These are phyloP conservation scores for Marmota monax DNA, from an alignment of 2,113 vertebrate species.

Conservation along the genomic window DNA sequence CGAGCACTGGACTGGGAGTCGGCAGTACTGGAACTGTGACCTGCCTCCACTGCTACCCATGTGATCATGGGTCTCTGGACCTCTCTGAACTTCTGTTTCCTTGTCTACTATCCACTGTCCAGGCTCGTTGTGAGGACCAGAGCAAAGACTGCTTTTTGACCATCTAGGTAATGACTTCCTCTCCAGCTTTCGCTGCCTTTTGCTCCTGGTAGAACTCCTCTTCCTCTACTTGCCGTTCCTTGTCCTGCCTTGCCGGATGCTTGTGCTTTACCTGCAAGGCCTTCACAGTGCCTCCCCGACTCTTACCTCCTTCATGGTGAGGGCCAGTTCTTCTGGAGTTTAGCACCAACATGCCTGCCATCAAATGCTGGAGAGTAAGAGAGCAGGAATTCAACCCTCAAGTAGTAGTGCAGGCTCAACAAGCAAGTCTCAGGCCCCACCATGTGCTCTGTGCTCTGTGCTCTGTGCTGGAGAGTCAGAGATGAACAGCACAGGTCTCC, in stretches of 20 bases:
- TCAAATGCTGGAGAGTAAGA: neutral
- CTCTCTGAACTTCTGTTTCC: neutral
- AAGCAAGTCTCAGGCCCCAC: neutral
- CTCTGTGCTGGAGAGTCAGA: neutral
- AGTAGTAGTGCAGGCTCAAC: neutral
- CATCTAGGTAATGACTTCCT: neutral
- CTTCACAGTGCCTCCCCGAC: neutral
- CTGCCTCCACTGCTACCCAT: neutral
- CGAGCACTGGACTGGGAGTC: constrained; percentile 3
- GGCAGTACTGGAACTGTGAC: neutral
- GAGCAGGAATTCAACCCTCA: neutral
- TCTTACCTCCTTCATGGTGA: neutral
- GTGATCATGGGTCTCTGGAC: neutral
- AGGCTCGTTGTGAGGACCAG: neutral
- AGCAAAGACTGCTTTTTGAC: neutral
- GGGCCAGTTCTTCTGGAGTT: neutral
- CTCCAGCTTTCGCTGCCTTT: neutral
- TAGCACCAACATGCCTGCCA: neutral
- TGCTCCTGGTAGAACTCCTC: neutral
- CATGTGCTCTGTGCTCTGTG: neutral
- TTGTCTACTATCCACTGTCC: neutral
- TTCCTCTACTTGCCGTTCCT: accelerated
- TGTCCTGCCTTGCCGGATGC: neutral
- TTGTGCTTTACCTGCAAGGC: neutral
- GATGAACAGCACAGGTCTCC: neutral